Evolutionary conservation across 2,113 vertebrate genomes (phyloP).

Genomic region (Corythornis cristatus): DNA sequence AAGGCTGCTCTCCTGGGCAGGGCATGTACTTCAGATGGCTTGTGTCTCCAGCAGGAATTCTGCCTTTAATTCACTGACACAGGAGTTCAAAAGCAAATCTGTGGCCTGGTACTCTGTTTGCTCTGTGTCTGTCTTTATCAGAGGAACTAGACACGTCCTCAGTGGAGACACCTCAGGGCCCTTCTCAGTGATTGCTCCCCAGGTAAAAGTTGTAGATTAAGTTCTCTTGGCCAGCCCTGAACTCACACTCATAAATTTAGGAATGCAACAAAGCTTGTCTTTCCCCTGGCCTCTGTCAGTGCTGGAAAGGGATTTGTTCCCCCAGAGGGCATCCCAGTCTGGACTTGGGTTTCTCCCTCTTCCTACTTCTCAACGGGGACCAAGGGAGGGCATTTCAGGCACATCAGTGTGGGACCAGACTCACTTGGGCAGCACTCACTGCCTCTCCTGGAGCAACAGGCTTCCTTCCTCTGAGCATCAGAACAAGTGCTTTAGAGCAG

Average conservation of each 20-base stretch:
- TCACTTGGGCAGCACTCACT: fast-evolving
- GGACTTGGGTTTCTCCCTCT: neutral
- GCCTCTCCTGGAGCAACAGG: neutral
- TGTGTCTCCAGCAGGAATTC: neutral
- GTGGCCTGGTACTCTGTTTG: neutral
- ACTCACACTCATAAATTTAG: neutral
- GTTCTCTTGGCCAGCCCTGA: neutral
- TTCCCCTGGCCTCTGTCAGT: neutral
- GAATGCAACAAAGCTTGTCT: neutral
- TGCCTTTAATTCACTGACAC: neutral
- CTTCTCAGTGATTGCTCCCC: neutral
- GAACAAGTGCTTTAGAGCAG: neutral
- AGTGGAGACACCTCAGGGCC: fast-evolving
- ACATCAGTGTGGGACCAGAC: fast-evolving
- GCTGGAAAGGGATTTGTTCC: neutral
- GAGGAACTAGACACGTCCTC: neutral
- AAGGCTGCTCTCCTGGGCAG: neutral
- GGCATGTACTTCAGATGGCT: neutral
- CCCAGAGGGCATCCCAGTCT: neutral
- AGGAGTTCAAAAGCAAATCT: neutral
- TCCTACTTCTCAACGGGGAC: neutral
- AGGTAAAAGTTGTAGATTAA: neutral
- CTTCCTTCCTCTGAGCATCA: slow-evolving; percentile 19
- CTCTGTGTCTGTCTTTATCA: neutral
- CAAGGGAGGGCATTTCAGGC: neutral